Evolutionary conservation across 2,797 vertebrate species (phyloP), one percentile per base, ranked within the genome.

Genomic region (Melanotaenia pygmaea): DNA sequence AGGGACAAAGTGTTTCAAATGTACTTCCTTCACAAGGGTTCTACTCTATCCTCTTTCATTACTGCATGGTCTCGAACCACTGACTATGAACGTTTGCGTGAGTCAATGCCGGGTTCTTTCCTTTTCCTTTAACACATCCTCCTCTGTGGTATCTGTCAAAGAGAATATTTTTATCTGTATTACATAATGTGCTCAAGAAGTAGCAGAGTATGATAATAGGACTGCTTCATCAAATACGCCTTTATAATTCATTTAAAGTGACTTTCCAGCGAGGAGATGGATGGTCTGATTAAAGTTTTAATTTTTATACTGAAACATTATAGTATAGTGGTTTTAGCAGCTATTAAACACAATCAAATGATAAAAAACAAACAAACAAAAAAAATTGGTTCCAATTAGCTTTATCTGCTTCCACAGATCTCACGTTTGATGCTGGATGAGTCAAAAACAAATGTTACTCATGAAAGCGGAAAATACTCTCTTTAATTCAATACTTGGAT

Each of bases 121-220:
- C 1, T 43, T 34, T 4, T 43, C 34, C 1, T 43, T 8, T 26
- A 6, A 56, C 5, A 1, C 40, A 6, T 40, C 43, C 20, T 63
- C 4, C 67, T 62, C 72, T 72, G 22, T 70, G 59, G 70, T 20
- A 56, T 81, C 47, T 58, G 50, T 74, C 76, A 83, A 67, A 80
- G 59, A 63, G 56, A 82, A 78, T 57, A 50, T 22, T 74, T 80
- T 62, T 18, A 70, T 72, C 64, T 60, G 28, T n/a, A 3, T 67
- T 37, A 56, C 50, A 67, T 75, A 37, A 83, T 60, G 4, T 54
- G 16, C 56, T 68, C 1, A 43, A 53, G 38, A 78, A 69, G 68
- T 30, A 24, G 7, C 67, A 74, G 30, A 40, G 26, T 47, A 14
- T 57, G 34, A 47, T 43, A 47, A 35, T 0, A 3, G 22, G 12